These are phyloP conservation scores for Choloepus hoffmanni DNA, from an alignment of 2,113 vertebrate species.

Conservation along the genomic window DNA sequence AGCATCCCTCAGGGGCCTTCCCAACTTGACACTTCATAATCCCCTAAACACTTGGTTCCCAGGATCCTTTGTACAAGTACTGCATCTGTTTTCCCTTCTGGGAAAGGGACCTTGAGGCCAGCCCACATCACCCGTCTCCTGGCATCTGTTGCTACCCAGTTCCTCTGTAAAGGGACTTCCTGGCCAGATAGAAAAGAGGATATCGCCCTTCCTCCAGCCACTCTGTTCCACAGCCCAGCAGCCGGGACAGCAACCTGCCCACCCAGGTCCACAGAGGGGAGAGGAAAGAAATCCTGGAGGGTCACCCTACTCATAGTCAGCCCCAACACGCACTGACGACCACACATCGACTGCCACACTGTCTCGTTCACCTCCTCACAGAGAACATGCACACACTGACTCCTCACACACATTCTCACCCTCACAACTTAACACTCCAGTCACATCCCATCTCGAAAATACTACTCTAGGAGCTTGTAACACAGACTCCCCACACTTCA, in stretches of 20 bases:
- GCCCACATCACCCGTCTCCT: background rate
- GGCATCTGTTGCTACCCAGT: background rate
- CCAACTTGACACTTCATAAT: background rate
- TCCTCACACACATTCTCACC: background rate
- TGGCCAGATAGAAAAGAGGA: background rate
- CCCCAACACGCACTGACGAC: background rate
- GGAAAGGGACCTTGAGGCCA: background rate
- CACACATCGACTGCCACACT: background rate
- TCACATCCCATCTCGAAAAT: background rate
- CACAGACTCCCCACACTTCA: background rate
- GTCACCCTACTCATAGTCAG: background rate
- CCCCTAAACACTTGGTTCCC: background rate
- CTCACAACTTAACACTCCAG: background rate
- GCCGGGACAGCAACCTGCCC: background rate
- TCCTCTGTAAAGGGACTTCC: background rate
- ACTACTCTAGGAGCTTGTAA: background rate
- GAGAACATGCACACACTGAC: background rate
- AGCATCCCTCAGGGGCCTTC: background rate
- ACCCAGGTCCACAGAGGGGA: background rate
- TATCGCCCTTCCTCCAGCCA: background rate
- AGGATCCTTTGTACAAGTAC: background rate
- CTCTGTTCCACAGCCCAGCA: background rate
- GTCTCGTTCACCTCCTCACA: background rate
- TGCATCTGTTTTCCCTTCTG: background rate
- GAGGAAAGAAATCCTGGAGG: background rate